These are phyloP conservation scores for Saccostrea cuccullata DNA, from an alignment of 1,140 invertebrate species.

Conservation along the genomic window DNA sequence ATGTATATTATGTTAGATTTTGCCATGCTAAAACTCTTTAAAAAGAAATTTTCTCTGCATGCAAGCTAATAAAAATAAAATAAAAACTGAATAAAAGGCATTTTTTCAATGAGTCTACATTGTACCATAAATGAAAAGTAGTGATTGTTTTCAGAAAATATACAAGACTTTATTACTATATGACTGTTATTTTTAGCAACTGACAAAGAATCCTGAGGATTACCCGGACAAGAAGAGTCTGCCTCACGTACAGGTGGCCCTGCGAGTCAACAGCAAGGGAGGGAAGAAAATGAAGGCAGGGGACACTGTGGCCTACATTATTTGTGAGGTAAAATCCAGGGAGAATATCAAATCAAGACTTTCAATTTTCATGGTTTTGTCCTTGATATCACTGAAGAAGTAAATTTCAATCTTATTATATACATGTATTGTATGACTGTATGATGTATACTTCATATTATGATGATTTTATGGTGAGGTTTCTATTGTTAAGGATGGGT, in stretches of 20 bases:
- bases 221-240: conserved; percentile 92
- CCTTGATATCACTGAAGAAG: not conserved
- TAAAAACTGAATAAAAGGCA: no score
- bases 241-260: conserved; percentile 95
- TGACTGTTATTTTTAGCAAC: conserved; percentile 81
- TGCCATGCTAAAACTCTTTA: no score
- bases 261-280: conserved; percentile 87
- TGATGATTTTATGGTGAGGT: not conserved
- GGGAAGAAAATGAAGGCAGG: conserved; percentile 90
- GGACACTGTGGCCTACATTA: conserved; percentile 96
- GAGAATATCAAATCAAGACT: not conserved
- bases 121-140: no score
- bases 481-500: conserved; percentile 78
- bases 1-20: no score
- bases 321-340: conserved; percentile 86
- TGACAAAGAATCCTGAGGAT: conserved; percentile 96
- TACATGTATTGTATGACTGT: no score
- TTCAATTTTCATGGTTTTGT: not conserved
- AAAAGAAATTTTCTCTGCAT: no score
- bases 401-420: not conserved
- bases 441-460: no score
- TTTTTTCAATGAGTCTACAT: no score
- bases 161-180: not conserved
- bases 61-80: no score
- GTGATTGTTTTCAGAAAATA: no score